Evolutionary conservation across 2,888 invertebrate genomes (phyloP).

Genomic region (Mythimna impura): DNA sequence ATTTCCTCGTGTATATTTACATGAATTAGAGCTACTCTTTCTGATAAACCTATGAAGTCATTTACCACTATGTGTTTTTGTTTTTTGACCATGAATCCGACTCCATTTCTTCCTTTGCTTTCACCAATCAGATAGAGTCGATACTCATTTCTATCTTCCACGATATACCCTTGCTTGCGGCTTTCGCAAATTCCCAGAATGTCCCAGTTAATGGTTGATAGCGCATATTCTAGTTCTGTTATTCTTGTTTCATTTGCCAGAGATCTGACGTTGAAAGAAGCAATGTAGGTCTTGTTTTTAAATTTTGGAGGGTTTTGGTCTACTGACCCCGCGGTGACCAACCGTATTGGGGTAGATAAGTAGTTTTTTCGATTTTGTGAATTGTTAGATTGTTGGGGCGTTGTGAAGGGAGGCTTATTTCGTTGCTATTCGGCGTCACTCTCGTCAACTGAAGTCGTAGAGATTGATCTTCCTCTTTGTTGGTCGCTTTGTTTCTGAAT

Average conservation of each 20-base stretch:
- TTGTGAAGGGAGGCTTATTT: background rate
- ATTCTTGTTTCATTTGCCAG: slow-evolving; percentile 2
- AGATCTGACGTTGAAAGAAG: background rate
- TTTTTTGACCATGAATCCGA: no score
- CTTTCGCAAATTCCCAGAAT: background rate
- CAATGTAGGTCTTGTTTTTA: background rate
- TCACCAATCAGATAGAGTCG: no score
- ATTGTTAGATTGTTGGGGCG: background rate
- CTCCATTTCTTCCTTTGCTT: no score
- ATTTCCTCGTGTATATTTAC: no score
- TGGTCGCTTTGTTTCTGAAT: background rate
- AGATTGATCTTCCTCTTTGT: background rate
- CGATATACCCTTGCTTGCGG: no score
- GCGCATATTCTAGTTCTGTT: background rate
- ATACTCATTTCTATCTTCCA: no score
- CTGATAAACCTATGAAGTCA: no score
- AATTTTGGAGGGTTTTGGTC: background rate
- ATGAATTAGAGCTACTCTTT: no score
- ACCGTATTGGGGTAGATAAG: background rate
- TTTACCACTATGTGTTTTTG: no score
- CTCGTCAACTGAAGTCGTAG: background rate
- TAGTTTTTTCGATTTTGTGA: background rate
- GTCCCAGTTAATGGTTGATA: background rate
- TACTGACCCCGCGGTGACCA: slow-evolving; percentile 3
- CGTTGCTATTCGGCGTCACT: background rate